Conservation (phyloP, 2,888 invertebrate species). For the Cremastobaeus sp. region DNA sequence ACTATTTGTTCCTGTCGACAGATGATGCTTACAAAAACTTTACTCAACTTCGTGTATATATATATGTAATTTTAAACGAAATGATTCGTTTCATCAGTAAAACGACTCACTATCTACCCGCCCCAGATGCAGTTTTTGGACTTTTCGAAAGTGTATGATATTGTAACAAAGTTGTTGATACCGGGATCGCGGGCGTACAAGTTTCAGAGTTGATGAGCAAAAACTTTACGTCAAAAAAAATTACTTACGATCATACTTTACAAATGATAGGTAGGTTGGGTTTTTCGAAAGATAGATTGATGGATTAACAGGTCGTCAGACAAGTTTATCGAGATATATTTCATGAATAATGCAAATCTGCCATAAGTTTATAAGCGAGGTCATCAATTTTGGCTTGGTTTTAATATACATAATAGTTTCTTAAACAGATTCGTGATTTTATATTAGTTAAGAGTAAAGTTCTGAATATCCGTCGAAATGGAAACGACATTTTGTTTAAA, state of each 20-base stretch:
- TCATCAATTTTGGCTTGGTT: slow-evolving; percentile 29
- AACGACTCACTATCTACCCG: too few relatives aligned
- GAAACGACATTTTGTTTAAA: too few relatives aligned
- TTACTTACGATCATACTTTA: slow-evolving; percentile 1
- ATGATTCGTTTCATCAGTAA: too few relatives aligned
- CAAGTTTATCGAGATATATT: slow-evolving; percentile 4
- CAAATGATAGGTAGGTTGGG: slow-evolving; percentile 3
- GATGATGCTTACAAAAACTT: slow-evolving; percentile 2
- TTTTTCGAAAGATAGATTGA: slow-evolving; percentile 10
- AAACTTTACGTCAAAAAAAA: slow-evolving; percentile 7
- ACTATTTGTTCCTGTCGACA: background rate
- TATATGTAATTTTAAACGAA: too few relatives aligned
- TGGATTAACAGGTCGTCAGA: slow-evolving; percentile 11
- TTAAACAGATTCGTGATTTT: too few relatives aligned
- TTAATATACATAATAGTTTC: too few relatives aligned
- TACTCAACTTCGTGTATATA: too few relatives aligned
- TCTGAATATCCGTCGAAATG: too few relatives aligned
- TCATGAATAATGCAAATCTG: slow-evolving; percentile 24
- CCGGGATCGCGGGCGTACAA: too few relatives aligned
- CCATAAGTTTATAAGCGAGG: slow-evolving; percentile 12
- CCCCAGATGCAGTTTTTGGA: too few relatives aligned
- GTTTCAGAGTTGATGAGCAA: background rate
- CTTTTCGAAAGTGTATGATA: background rate
- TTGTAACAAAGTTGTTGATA: slow-evolving; percentile 8
- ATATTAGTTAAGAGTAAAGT: too few relatives aligned